Conservation (phyloP, 2,888 invertebrate genomes). For the Anodontia alba region DNA sequence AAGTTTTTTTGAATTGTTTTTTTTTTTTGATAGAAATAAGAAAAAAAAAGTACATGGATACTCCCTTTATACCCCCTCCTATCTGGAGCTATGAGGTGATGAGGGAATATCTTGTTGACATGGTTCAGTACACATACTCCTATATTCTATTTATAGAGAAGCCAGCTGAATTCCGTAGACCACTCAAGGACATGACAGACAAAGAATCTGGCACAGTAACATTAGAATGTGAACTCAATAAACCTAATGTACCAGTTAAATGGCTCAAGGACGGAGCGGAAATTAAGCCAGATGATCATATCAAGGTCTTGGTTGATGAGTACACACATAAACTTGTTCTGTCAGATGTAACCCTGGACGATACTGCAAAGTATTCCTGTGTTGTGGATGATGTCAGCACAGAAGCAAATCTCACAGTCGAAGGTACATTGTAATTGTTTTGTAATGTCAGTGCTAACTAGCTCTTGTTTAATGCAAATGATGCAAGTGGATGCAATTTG, state of each 20-base stretch:
- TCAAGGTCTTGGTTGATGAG: constrained; percentile 92
- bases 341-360: constrained; percentile 73
- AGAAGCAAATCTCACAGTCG: constrained; percentile 77
- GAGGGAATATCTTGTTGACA: too few species aligned
- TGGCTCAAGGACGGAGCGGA: constrained; percentile 93
- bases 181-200: constrained; percentile 67
- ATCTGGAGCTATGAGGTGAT: too few species aligned
- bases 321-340: constrained; percentile 77
- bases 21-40: too few species aligned
- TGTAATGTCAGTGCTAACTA: too few species aligned
- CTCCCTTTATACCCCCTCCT: too few species aligned
- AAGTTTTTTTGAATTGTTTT: too few species aligned
- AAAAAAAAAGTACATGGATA: too few species aligned
- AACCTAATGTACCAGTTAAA: constrained; percentile 87
- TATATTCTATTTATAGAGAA: constrained; percentile 80
- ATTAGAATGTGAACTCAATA: constrained; percentile 75
- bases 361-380: constrained; percentile 80
- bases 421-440: too few species aligned
- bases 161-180: constrained; percentile 71
- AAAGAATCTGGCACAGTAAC: constrained; percentile 86
- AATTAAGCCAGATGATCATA: constrained; percentile 93
- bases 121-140: too few species aligned
- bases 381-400: constrained; percentile 75
- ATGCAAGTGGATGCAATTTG: background rate
- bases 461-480: too few species aligned